Conservation (phyloP, 2,797 vertebrate species). For the Ptychobarbus kaznakovi region DNA sequence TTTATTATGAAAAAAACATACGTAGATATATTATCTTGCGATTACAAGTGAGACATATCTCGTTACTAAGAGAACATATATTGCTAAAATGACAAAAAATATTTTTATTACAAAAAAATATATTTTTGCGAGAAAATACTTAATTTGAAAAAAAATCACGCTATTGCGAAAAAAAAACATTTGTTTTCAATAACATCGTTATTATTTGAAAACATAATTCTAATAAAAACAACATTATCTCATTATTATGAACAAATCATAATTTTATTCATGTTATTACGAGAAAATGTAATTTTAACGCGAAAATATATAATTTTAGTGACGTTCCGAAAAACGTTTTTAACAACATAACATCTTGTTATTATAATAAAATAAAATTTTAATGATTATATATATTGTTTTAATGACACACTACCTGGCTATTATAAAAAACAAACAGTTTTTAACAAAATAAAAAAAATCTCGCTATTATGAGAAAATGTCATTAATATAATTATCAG, state of each 20-base stretch:
- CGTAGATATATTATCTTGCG: background rate
- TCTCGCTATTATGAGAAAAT: background rate
- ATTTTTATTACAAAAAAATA: too few relatives aligned
- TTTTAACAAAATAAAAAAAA: too few relatives aligned
- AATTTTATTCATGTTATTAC: background rate
- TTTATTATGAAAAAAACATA: background rate
- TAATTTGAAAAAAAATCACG: background rate
- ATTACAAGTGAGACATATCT: background rate
- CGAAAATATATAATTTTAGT: background rate
- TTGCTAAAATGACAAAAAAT: too few relatives aligned
- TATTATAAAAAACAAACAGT: too few relatives aligned
- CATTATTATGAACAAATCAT: background rate
- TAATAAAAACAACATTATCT: background rate
- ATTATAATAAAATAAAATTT: too few relatives aligned
- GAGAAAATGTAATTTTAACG: background rate
- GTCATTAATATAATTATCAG: background rate
- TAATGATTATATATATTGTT: too few relatives aligned
- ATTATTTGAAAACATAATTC: background rate
- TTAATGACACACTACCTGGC: too few relatives aligned
- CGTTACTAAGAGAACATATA: background rate
- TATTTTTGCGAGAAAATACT: too few relatives aligned
- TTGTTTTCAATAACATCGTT: background rate
- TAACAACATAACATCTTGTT: too few relatives aligned
- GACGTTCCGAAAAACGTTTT: too few relatives aligned
- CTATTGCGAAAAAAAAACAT: background rate